Evolutionary conservation across 2,888 invertebrate genomes (phyloP).

Genomic region (Salticus scenicus): DNA sequence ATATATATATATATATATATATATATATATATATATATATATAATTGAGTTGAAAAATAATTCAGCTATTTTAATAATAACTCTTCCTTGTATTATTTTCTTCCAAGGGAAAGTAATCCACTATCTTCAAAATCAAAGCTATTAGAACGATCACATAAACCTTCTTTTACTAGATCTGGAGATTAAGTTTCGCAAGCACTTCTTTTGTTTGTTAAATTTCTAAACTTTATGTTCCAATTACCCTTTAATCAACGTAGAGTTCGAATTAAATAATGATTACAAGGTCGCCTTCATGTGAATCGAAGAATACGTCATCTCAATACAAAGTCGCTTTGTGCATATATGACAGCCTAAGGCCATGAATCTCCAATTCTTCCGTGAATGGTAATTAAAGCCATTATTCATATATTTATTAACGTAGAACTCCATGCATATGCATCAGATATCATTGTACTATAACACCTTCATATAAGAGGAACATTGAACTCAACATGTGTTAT

Average conservation of each 20-base stretch:
- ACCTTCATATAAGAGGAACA: constrained; percentile 30
- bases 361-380: not conserved
- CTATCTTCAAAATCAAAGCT: no score
- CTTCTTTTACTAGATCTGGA: not conserved
- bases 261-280: not conserved
- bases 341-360: not conserved
- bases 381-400: constrained; percentile 56
- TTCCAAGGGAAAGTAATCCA: no score
- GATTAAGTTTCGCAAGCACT: not conserved
- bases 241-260: not conserved
- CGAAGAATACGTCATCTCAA: not conserved
- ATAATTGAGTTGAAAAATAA: no score
- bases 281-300: not conserved
- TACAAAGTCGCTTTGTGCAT: not conserved
- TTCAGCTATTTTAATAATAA: no score
- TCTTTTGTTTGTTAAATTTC: not conserved
- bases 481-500: constrained; percentile 46
- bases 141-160: no score
- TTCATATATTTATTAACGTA: constrained; percentile 26
- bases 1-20: no score
- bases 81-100: no score
- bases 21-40: no score
- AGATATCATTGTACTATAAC: constrained; percentile 49
- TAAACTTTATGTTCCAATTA: not conserved
- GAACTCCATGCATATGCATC: constrained; percentile 15